Evolutionary conservation across 2,797 vertebrate species (phyloP).

Genomic region (Epinephelus malabaricus): DNA sequence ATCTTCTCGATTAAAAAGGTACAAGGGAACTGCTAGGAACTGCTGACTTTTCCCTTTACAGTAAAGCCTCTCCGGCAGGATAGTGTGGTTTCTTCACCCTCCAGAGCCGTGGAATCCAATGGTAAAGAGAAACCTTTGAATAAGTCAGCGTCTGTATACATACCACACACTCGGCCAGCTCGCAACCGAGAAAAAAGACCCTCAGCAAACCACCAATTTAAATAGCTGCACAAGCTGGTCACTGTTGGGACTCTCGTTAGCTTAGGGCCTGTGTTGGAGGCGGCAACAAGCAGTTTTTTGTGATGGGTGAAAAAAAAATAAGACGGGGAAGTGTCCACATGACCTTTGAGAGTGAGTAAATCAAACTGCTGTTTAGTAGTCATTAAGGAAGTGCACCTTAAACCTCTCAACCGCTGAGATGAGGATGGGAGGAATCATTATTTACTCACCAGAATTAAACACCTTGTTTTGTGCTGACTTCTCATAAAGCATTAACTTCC

Average conservation of each 20-base stretch:
- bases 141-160: conserved; percentile 76
- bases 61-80: conserved; percentile 41
- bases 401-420: background rate
- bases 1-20: conserved; percentile 7
- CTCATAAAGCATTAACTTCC: background rate
- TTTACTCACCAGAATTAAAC: background rate
- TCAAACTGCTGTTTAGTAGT: conserved; percentile 1
- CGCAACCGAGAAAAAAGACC: conserved; percentile 60
- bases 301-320: conserved; percentile 28
- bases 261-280: conserved; percentile 51
- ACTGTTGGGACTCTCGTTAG: conserved; percentile 71
- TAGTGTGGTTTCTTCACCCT: conserved; percentile 65
- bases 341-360: conserved; percentile 6
- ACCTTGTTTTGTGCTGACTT: background rate
- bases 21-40: conserved; percentile 8
- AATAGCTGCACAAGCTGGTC: conserved; percentile 73
- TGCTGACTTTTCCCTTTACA: conserved; percentile 34
- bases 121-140: conserved; percentile 70
- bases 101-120: conserved; percentile 59
- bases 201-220: conserved; percentile 67
- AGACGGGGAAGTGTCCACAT: conserved; percentile 16
- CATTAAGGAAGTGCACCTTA: background rate
- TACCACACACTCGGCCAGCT: conserved; percentile 71
- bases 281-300: conserved; percentile 68
- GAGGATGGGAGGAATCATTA: background rate